phyloP scores from a whole-genome alignment of 2,888 invertebrate species.

The Tinea trinotella region DNA sequence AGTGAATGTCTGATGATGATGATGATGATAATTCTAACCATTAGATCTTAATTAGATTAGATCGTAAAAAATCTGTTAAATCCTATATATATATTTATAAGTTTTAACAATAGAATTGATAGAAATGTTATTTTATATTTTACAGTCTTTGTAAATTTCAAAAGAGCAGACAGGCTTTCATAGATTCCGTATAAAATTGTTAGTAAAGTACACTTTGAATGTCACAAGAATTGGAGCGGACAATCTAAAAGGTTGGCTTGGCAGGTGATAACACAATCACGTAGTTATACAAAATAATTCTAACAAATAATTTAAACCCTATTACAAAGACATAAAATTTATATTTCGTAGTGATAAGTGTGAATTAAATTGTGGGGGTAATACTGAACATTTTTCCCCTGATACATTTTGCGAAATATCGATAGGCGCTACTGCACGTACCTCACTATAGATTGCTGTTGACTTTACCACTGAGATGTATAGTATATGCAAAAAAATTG shows the following conservation, averaged over 20 bases:
- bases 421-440: background rate
- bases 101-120: too few relatives aligned
- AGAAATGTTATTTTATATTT: background rate
- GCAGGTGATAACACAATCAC: background rate
- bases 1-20: too few relatives aligned
- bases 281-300: background rate
- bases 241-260: background rate
- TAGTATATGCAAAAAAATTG: background rate
- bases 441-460: background rate
- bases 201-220: background rate
- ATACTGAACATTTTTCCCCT: background rate
- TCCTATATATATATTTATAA: too few relatives aligned
- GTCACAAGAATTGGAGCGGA: background rate
- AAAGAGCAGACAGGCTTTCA: background rate
- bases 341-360: background rate
- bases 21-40: too few relatives aligned
- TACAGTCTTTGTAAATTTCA: background rate
- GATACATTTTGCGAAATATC: background rate
- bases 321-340: background rate
- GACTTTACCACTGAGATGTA: background rate
- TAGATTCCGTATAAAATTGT: background rate
- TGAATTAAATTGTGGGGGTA: background rate
- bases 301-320: background rate
- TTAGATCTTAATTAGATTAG: too few relatives aligned
- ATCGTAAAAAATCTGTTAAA: too few relatives aligned